Evolutionary conservation across 2,888 invertebrate species (phyloP).

Genomic region (Hydrotaea diabolus): DNA sequence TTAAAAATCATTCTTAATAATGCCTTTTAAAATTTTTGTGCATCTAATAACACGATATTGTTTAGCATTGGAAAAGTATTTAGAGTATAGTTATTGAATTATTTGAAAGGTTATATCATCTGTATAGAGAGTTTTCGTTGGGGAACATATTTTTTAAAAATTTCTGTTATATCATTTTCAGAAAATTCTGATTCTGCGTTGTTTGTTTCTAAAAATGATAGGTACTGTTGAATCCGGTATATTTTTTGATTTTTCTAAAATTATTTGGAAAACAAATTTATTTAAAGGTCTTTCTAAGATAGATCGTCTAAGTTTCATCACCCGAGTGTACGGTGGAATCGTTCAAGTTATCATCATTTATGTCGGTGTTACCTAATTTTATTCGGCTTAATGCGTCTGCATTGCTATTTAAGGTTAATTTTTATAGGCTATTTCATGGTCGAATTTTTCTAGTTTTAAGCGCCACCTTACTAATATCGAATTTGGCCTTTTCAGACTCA

Average conservation of each 20-base stretch:
- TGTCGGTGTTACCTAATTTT: not conserved
- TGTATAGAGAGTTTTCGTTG: too few relatives aligned
- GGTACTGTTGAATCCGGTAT: too few relatives aligned
- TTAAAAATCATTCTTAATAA: too few relatives aligned
- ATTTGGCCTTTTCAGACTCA: constrained; percentile 36
- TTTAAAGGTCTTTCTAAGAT: constrained; percentile 66
- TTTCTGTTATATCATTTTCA: constrained; percentile 41
- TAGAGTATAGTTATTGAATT: too few relatives aligned
- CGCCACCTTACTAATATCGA: constrained; percentile 28
- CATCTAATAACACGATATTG: too few relatives aligned
- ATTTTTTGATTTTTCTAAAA: constrained; percentile 45
- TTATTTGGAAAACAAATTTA: constrained; percentile 63
- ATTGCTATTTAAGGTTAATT: constrained; percentile 3
- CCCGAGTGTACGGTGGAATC: constrained; percentile 13
- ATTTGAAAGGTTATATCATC: too few relatives aligned
- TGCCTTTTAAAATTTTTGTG: too few relatives aligned
- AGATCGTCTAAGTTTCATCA: constrained; percentile 61
- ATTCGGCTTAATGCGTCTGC: constrained; percentile 11
- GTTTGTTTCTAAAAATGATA: constrained; percentile 61
- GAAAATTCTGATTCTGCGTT: constrained; percentile 47
- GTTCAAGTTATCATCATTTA: not conserved
- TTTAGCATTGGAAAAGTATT: too few relatives aligned
- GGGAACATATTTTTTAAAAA: constrained; percentile 62
- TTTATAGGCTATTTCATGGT: constrained; percentile 51
- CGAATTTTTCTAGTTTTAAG: constrained; percentile 25